Evolutionary conservation across 53 echinoderm and acorn worm species (phyloP), one percentile per base, ranked within the genome.

Genomic region (Paracentrotus lividus): DNA sequence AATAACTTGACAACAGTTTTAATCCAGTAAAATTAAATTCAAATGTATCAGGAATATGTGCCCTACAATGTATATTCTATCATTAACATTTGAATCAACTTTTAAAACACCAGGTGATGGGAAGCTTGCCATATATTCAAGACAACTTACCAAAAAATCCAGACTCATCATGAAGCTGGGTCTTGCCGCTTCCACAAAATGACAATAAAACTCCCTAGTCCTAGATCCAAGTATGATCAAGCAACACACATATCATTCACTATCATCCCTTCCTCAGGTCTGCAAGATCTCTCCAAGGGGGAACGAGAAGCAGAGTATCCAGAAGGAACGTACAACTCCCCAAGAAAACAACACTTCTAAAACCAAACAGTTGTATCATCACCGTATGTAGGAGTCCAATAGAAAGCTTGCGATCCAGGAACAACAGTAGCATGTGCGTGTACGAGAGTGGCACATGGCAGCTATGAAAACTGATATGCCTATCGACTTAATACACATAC

Each of bases 401-500:
- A 67, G 13, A 29, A 23, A 34, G 36, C 14, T 38, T 1, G 77
- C 77, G 4, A 33, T 32, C 32, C 33, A 16, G 33, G 77, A 77
- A 24, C 77, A 77, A 77, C 77, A 23, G 16, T 38, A 40, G 76
- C 76, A 76, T 77, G 77, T 77, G 77, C 77, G 77, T 23, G 23
- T 76, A 12, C 75, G 42, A 23, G 36, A 36, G 69, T 18, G 7
- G 42, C 42, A 77, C 77, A 77, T 77, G 77, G 43, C 77, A 77
- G 42, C 31, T 77, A 77, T 42, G 77, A 77, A 77, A 77, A 21
- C 77, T 21, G 77, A 77, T 77, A 77, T 23, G 77, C 77, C 69
- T 77, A 24, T 42, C 21, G 77, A 14, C 77, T 43, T 5, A n/a
- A n/a, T n/a, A n/a, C n/a, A n/a, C n/a, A n/a, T n/a, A 77, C 77